Conservation (phyloP, 2,888 invertebrate species). For the Cerastis leucographa region DNA sequence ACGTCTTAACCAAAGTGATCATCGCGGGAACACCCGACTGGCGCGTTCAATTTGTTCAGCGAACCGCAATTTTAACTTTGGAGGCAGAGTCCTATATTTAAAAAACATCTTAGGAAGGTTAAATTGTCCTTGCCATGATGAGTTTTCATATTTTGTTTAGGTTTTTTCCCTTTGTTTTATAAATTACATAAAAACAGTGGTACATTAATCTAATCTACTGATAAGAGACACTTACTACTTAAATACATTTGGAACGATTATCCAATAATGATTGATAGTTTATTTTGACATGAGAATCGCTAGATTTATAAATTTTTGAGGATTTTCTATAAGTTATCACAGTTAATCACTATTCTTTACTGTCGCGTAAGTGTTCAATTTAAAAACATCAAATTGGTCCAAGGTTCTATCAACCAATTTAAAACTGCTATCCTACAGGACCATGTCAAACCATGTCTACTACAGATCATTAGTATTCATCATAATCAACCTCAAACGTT, state of each 20-base stretch:
- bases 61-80: not conserved
- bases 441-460: not conserved
- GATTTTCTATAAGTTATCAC: slow-evolving; percentile 8
- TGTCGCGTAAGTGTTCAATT: not conserved
- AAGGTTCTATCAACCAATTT: not conserved
- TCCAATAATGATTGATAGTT: slow-evolving; percentile 36
- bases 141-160: slow-evolving; percentile 4
- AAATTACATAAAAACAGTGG: slow-evolving; percentile 32
- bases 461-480: not conserved
- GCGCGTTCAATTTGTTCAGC: not conserved
- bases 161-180: slow-evolving; percentile 40
- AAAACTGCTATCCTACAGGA: not conserved
- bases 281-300: slow-evolving; percentile 15
- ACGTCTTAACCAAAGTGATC: not conserved
- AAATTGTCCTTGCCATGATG: not conserved
- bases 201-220: slow-evolving; percentile 43
- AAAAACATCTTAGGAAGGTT: not conserved
- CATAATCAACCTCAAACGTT: not conserved
- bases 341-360: not conserved
- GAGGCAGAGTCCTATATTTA: not conserved
- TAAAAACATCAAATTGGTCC: not conserved
- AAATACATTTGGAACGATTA: slow-evolving; percentile 30
- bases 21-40: not conserved
- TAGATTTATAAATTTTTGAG: not conserved
- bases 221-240: slow-evolving; percentile 30